Evolutionary conservation across 2,888 invertebrate species (phyloP).

Genomic region (Plemyria rubiginata): DNA sequence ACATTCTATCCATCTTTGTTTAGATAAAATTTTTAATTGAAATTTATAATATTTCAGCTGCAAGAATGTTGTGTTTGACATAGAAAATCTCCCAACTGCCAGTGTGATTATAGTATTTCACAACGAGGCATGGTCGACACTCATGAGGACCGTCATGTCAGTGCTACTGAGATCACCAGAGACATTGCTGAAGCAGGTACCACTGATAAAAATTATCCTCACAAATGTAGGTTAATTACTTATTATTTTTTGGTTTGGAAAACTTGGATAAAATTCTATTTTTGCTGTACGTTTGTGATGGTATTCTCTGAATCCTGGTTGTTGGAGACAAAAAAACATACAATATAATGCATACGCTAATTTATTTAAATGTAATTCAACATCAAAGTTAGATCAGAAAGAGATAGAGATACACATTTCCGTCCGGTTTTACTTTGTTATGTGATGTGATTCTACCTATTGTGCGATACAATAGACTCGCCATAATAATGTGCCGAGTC

Average conservation of each 20-base stretch:
- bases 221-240: no score
- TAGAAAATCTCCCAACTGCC: slow-evolving; percentile 91
- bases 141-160: slow-evolving; percentile 97
- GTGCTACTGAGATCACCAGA: slow-evolving; percentile 95
- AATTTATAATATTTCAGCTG: slow-evolving; percentile 61
- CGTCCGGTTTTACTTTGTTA: slow-evolving; percentile 16
- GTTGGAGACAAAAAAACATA: no score
- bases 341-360: background rate
- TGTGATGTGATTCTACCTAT: slow-evolving; percentile 10
- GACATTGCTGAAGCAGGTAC: slow-evolving; percentile 91
- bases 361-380: slow-evolving; percentile 7
- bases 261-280: no score
- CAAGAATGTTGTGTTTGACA: slow-evolving; percentile 62
- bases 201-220: background rate
- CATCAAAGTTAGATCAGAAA: background rate
- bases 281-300: no score
- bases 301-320: no score
- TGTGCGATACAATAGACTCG: slow-evolving; percentile 8
- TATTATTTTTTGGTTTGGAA: no score
- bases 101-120: slow-evolving; percentile 98
- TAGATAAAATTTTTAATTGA: background rate
- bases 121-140: slow-evolving; percentile 99
- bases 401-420: slow-evolving; percentile 10
- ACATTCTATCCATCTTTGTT: no score
- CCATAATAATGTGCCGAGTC: background rate